Evolutionary conservation across 2,888 invertebrate species (phyloP).

Genomic region (Salpingus planirostris): DNA sequence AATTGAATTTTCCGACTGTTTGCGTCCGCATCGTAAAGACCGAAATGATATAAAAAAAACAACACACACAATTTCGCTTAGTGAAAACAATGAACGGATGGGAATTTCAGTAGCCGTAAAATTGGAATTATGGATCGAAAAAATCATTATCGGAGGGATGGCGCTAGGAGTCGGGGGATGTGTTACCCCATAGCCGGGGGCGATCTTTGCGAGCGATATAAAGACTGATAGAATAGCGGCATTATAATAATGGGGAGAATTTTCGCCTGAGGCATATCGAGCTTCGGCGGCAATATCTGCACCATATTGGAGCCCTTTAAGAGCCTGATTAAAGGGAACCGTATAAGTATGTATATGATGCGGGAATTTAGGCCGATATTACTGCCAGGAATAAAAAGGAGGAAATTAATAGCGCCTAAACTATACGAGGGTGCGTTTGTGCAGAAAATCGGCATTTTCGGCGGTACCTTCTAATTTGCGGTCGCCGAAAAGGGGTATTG

Average conservation of each 20-base stretch:
- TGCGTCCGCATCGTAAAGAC: constrained; percentile 6
- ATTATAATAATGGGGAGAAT: constrained; percentile 20
- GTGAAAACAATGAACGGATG: constrained; percentile 8
- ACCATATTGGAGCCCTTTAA: constrained; percentile 16
- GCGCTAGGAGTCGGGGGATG: constrained; percentile 18
- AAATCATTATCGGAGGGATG: constrained; percentile 21
- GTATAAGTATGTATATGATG: too few relatives aligned
- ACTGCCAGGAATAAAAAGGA: too few relatives aligned
- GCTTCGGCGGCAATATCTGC: constrained; percentile 16
- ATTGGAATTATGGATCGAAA: constrained; percentile 25
- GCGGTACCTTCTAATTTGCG: constrained; percentile 6
- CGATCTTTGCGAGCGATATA: constrained; percentile 15
- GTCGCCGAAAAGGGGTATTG: constrained; percentile 1
- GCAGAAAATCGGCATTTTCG: too few relatives aligned
- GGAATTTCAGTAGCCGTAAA: constrained; percentile 23
- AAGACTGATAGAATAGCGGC: constrained; percentile 18
- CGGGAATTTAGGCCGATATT: too few relatives aligned
- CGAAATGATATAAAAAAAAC: constrained; percentile 12
- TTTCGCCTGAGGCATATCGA: constrained; percentile 15
- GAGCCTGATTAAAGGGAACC: constrained; percentile 13
- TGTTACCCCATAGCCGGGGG: constrained; percentile 17
- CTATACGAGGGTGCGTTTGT: too few relatives aligned
- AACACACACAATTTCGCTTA: constrained; percentile 7
- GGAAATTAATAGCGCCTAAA: too few relatives aligned
- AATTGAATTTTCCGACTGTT: constrained; percentile 9